Percentiles rank a stretch among this genome's conserved stretches.
Evolutionary conservation across 2,888 invertebrate species (phyloP).

Genomic region (Euclidia mi): DNA sequence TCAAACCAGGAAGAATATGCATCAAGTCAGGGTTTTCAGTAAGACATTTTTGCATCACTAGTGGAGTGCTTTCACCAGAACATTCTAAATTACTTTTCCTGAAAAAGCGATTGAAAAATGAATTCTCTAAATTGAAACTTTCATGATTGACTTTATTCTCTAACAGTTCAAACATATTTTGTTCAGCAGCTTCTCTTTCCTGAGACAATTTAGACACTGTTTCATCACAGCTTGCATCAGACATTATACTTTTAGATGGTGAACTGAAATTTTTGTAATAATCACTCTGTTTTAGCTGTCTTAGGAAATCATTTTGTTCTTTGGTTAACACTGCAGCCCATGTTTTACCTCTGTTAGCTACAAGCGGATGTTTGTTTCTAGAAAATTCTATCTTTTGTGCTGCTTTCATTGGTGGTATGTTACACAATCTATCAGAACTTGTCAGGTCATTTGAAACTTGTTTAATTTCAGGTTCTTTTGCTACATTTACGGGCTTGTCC

Average conservation of each 20-base stretch:
- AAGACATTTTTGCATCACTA: slow-evolving; percentile 80
- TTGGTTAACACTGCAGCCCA: slow-evolving; percentile 84
- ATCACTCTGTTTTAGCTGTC: slow-evolving; percentile 82
- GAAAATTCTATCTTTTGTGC: slow-evolving; percentile 54
- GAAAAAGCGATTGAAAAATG: slow-evolving; percentile 90
- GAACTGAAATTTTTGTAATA: slow-evolving; percentile 84
- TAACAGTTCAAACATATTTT: slow-evolving; percentile 94
- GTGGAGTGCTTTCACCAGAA: slow-evolving; percentile 83
- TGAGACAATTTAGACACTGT: slow-evolving; percentile 65
- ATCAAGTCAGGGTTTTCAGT: slow-evolving; percentile 75
- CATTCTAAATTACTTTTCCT: slow-evolving; percentile 74
- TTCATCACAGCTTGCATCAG: slow-evolving; percentile 79
- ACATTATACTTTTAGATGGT: slow-evolving; percentile 77
- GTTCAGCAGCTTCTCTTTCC: slow-evolving; percentile 90
- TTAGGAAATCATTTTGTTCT: slow-evolving; percentile 84
- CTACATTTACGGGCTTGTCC: neutral
- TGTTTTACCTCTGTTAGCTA: slow-evolving; percentile 78
- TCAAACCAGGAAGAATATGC: slow-evolving; percentile 73
- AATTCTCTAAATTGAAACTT: slow-evolving; percentile 93
- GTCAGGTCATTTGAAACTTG: slow-evolving; percentile 1
- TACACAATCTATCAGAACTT: slow-evolving; percentile 9
- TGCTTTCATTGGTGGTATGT: slow-evolving; percentile 23
- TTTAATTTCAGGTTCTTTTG: slow-evolving; percentile 11
- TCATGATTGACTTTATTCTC: slow-evolving; percentile 93
- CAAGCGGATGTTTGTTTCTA: slow-evolving; percentile 81